phyloP scores from a whole-genome alignment of 1,140 invertebrate genomes.

The Drosophila busckii region DNA sequence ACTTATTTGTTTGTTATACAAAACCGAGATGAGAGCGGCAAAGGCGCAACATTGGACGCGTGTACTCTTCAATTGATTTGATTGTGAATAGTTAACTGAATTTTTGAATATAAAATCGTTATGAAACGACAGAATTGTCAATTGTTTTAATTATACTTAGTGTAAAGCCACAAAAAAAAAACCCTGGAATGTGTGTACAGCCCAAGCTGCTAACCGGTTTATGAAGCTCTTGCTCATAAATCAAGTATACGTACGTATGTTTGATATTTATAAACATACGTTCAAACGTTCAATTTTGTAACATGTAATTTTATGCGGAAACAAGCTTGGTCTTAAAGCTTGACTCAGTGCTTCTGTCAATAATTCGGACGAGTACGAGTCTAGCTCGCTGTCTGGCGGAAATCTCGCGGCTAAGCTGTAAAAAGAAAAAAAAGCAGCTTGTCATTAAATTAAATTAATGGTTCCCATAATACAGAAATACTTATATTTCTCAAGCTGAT shows the following conservation, averaged over 20 bases:
- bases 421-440: neutral
- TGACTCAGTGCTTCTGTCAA: too few species aligned
- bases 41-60: constrained; percentile 13
- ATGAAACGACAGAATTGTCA: constrained; percentile 38
- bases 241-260: constrained; percentile 57
- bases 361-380: constrained; percentile 28
- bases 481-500: too few species aligned
- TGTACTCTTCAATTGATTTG: constrained; percentile 42
- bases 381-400: constrained; percentile 16
- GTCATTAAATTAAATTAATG: constrained; percentile 16
- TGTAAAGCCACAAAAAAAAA: too few species aligned
- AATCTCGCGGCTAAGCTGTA: constrained; percentile 49
- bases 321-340: too few species aligned
- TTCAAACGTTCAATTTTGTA: too few species aligned
- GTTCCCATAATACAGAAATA: neutral
- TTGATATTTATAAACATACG: too few species aligned
- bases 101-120: constrained; percentile 54
- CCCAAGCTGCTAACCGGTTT: constrained; percentile 68
- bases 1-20: constrained; percentile 77
- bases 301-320: too few species aligned
- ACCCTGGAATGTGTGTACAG: too few species aligned
- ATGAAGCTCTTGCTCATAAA: constrained; percentile 22
- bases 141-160: too few species aligned
- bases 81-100: constrained; percentile 50
- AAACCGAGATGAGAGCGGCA: constrained; percentile 44